Evolutionary conservation across 2,888 invertebrate species (phyloP), one percentile per base, ranked within the genome.

Genomic region (Pristionchus maxplancki): DNA sequence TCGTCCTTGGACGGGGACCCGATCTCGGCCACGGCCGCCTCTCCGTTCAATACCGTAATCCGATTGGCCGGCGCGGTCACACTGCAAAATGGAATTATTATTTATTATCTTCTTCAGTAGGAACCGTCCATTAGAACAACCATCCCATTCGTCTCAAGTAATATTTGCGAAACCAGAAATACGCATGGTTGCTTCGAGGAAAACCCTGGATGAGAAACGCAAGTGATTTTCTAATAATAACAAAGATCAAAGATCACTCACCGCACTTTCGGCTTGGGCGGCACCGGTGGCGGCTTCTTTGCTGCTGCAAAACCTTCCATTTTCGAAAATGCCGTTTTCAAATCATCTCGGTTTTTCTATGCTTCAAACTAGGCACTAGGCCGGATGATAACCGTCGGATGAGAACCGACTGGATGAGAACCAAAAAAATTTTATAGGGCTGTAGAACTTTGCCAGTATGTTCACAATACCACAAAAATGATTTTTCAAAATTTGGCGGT

Each of bases 251-350:
- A 48, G 34, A 31, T 48, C 37, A 71, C 90, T 90, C 82, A 93
- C 92, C 90, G 91, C n/a, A 91, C 91, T 91, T 92, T 92, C 17
- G 93, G 93, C 88, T 93, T 93, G 8, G 93, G 93, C 17, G 93
- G 93, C 44, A 93, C 93, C 15, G 90, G 90, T 3, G 93, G 93
- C 13, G 93, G 93, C 17, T 89, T 90, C 58, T 88, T 87, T 67
- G 62, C 58, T 50, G 82, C 74, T 71, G 71, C 34, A 44, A 71
- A 78, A 24, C 53, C 17, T 15, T 8, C n/a, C 44, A 44, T 11
- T 44, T 44, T 44, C n/a, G n/a, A n/a, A n/a, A n/a, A n/a, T n/a
- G n/a, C n/a, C n/a, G n/a, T n/a, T n/a, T n/a, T n/a, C n/a, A n/a
- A n/a, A n/a, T n/a, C n/a, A n/a, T n/a, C n/a, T n/a, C n/a, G n/a